Base-by-base conservation (phyloP, 2,797 vertebrate genomes). In the Artibeus jamaicensis region DNA sequence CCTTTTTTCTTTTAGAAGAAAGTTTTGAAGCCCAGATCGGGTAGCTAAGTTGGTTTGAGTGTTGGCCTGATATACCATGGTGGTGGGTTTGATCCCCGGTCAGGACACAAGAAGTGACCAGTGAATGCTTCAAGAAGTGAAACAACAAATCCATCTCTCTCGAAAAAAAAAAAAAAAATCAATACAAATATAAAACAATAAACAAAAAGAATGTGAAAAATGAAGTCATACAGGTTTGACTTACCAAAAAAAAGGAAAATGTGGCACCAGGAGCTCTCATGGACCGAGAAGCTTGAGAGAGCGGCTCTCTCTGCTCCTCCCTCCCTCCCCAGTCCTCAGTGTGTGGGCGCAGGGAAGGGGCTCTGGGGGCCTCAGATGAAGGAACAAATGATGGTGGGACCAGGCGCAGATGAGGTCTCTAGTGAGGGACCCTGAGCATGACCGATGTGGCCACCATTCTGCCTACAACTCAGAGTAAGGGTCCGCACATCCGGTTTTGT, bases 391-490 rank as follows among this genome's bases (percentile, higher is more conserved):
- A 10, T 7, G 6, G 16, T 18, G 18, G 14, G 10, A 8, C 24
- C 37, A 53, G 83, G 59, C 42, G 22, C 82, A 34, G 57, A 9
- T 8, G 78, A 57, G 6, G 22, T 26, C 3, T 9, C 6, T 44
- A 26, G 34, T 15, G 62, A 46, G 68, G 79, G 44, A 65, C 37
- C 21, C 50, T 44, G 22, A 34, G 32, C 9, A 4, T 65, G 18
- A 0, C 7, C 5, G 59, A 16, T 70, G 24, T 59, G 11, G 1
- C 57, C 11, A n/a, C 26, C 32, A 2, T 22, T 44, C 15, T 14
- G 3, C 24, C 10, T 6, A 15, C n/a, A 73, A 24, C 21, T 68
- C n/a, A 18, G 37, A 85, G 19, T 39, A 62, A 55, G 34, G 10
- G 5, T 39, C 19, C 3, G 22, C 77, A 70, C 46, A 82, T 32